Evolutionary conservation across 2,888 invertebrate genomes (phyloP), one percentile per base, ranked within the genome.

Genomic region (Xestobium rufovillosum): DNA sequence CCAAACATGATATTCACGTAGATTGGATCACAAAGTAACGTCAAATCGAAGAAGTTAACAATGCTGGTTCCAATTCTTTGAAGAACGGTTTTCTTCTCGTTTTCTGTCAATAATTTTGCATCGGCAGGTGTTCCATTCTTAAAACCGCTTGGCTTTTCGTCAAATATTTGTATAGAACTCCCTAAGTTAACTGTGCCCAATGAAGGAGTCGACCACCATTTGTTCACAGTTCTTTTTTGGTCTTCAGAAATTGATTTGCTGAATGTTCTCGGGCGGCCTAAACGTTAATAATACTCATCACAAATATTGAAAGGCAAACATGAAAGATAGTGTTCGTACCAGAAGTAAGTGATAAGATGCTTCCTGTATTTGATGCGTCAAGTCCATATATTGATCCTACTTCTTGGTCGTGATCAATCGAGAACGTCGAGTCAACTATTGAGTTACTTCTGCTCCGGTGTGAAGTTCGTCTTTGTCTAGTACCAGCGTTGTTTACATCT

Each of bases 1-100:
- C 82, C 82, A 29, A 80, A 39, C 66, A 80, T 70, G 43, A 82
- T 76, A 49, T 76, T 81, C 1, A 80, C 70, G 53, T 79, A 83
- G 47, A 76, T 67, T 14, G 76, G 75, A 61, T 83, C 82, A 42
- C 65, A 70, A 9, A 83, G 58, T 27, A 83, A 64, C 26, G 73
- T 74, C 34, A 83, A 61, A 59, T 81, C 82, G 52, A 80, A 80
- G 42, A 76, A 71, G 11, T 68, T 60, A 1, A 74, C 65, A 12
- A 78, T 51, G 36, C 59, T 63, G 4, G 55, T 40, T 13, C 17
- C 61, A 34, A 42, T 45, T 57, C 14, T 47, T 38, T 15, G 2
- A 13, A 38, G 43, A 23, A 43, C 38, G 6, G 38, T 29, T n/a
- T 35, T 42, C n/a, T 48, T 40, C 11, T 41, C 46, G 25, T 33